These are phyloP conservation scores for Lepus townsendii DNA, from an alignment of 2,797 vertebrate genomes.

Conservation along the genomic window DNA sequence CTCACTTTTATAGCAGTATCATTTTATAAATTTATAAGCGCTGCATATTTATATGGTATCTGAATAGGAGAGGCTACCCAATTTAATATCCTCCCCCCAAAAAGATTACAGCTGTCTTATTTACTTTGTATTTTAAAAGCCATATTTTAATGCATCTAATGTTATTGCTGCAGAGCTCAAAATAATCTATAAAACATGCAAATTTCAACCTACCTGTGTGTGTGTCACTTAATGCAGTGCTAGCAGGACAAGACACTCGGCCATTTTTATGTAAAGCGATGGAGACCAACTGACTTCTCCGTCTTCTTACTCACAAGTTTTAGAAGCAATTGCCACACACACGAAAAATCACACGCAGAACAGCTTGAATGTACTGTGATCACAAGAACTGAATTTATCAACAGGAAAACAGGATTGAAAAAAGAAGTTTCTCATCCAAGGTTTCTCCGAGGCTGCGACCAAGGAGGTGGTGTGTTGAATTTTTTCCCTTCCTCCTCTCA, in stretches of 20 bases:
- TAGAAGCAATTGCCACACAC: conserved; percentile 88
- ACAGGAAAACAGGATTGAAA: conserved; percentile 87
- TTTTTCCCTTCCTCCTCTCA: conserved; percentile 85
- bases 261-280: conserved; percentile 88
- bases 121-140: conserved; percentile 81
- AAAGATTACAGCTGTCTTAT: conserved; percentile 78
- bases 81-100: conserved; percentile 66
- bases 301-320: conserved; percentile 89
- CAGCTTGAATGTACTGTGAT: conserved; percentile 91
- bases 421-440: conserved; percentile 91
- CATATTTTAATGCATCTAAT: conserved; percentile 84
- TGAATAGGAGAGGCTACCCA: conserved; percentile 77
- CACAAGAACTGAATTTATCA: conserved; percentile 93
- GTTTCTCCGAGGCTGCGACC: conserved; percentile 91
- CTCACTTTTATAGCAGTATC: conserved; percentile 81
- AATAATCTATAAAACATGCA: conserved; percentile 91
- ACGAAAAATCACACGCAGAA: conserved; percentile 90
- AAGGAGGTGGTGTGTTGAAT: conserved; percentile 80
- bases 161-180: conserved; percentile 83
- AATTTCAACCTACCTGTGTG: conserved; percentile 91
- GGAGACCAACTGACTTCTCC: conserved; percentile 90
- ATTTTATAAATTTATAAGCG: conserved; percentile 73
- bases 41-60: conserved; percentile 63
- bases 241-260: conserved; percentile 88
- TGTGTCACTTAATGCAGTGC: conserved; percentile 87